Evolutionary conservation across 2,888 invertebrate genomes (phyloP).

Genomic region (Standfussiana lucernea): DNA sequence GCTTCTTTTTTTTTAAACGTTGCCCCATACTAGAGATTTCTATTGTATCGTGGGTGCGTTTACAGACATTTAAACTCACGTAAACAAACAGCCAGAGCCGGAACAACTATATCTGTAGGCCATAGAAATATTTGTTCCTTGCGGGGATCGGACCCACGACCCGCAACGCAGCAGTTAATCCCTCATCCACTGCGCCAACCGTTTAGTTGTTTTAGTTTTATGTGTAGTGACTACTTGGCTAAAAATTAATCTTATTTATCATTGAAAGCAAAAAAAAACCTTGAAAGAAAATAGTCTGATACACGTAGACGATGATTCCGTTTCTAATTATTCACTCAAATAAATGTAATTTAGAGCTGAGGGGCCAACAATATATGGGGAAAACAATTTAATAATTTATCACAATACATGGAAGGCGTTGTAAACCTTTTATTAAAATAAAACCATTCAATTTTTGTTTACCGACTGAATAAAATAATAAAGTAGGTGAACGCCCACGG

Average conservation of each 20-base stretch:
- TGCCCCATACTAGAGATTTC: too few species aligned
- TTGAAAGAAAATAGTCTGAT: neutral
- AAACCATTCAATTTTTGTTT: constrained; percentile 19
- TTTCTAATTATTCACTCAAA: neutral
- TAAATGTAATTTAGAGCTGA: neutral
- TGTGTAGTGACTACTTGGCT: neutral
- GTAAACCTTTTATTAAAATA: constrained; percentile 10
- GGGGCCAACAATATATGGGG: neutral
- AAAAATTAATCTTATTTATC: neutral
- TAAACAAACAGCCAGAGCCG: too few species aligned
- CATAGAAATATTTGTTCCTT: too few species aligned
- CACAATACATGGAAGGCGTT: constrained; percentile 15
- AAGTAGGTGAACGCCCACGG: constrained; percentile 41
- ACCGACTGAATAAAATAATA: constrained; percentile 12
- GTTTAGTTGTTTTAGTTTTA: neutral
- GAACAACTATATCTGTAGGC: too few species aligned
- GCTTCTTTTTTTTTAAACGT: too few species aligned
- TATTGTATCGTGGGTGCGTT: too few species aligned
- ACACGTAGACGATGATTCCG: too few species aligned
- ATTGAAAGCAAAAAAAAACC: neutral
- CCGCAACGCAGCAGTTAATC: too few species aligned
- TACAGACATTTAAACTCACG: too few species aligned
- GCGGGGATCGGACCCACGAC: too few species aligned
- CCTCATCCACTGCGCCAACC: too few species aligned
- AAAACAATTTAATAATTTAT: neutral